phyloP scores from a whole-genome alignment of 2,797 vertebrate species.

The Microctenopoma stevenorrisi region DNA sequence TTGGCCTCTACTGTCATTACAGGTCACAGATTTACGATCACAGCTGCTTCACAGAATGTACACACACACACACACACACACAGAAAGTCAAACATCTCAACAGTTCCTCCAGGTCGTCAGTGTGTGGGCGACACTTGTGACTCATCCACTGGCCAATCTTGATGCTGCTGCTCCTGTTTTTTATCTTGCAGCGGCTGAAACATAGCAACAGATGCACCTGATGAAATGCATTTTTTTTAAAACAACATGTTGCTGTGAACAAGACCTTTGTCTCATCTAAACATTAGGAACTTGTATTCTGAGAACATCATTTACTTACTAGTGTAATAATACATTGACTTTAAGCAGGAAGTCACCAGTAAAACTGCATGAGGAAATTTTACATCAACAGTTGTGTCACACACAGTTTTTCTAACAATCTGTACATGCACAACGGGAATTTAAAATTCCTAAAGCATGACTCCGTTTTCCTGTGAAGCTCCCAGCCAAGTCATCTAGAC shows the following conservation, averaged over 20 bases:
- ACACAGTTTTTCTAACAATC: no score
- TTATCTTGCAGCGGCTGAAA: slow-evolving; percentile 78
- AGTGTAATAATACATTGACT: no score
- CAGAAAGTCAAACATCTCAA: slow-evolving; percentile 14
- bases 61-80: not conserved
- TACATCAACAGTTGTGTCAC: no score
- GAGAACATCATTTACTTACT: not conserved
- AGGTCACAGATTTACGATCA: slow-evolving; percentile 10
- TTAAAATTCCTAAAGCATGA: slow-evolving; percentile 64
- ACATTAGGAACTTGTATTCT: not conserved
- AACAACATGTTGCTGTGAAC: not conserved
- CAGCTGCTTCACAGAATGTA: not conserved
- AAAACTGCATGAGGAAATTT: no score
- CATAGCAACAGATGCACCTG: slow-evolving; percentile 6
- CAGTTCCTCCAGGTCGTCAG: slow-evolving; percentile 33
- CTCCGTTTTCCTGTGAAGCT: slow-evolving; percentile 52
- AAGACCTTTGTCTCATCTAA: not conserved
- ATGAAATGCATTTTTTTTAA: slow-evolving; percentile 1
- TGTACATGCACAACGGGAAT: no score
- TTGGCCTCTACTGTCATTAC: not conserved
- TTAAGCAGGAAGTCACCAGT: no score
- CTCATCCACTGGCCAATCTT: slow-evolving; percentile 22
- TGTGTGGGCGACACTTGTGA: slow-evolving; percentile 18
- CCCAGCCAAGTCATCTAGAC: slow-evolving; percentile 26
- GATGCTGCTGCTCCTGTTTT: slow-evolving; percentile 1